Evolutionary conservation across 2,113 vertebrate genomes (phyloP).

Genomic region (Ctenomys sociabilis): DNA sequence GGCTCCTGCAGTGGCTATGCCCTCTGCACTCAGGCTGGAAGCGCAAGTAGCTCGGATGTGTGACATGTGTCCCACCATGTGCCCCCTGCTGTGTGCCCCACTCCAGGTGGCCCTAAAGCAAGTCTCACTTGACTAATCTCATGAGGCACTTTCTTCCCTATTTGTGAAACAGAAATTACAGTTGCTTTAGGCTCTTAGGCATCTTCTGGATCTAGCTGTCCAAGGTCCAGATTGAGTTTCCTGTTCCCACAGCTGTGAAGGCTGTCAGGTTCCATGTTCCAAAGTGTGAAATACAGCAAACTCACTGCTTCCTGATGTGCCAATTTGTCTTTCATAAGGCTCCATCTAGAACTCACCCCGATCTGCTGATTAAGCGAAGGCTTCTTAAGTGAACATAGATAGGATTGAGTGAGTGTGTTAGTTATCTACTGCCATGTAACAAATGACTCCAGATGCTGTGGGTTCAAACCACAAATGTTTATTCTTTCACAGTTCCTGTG

Average conservation of each 20-base stretch:
- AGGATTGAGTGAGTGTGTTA: background rate
- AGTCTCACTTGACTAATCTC: background rate
- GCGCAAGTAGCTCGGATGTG: background rate
- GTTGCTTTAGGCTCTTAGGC: background rate
- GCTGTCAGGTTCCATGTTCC: background rate
- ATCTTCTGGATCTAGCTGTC: background rate
- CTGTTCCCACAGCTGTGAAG: background rate
- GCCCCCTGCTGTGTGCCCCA: background rate
- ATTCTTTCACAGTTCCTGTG: background rate
- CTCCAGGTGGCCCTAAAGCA: background rate
- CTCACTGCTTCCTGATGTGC: background rate
- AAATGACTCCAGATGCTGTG: background rate
- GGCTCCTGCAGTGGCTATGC: too few relatives aligned
- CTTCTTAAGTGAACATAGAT: background rate
- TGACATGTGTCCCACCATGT: background rate
- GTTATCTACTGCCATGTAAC: background rate
- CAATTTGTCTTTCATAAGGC: background rate
- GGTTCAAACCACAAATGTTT: background rate
- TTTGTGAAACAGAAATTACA: background rate
- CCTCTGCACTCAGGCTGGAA: background rate
- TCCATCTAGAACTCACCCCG: background rate
- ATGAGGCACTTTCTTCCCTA: background rate
- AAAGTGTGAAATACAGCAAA: slow-evolving; percentile 22
- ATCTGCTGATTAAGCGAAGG: background rate
- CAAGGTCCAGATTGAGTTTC: slow-evolving; percentile 32